These are phyloP conservation scores for Misgurnus anguillicaudatus DNA, from an alignment of 2,113 vertebrate genomes.

Conservation along the genomic window DNA sequence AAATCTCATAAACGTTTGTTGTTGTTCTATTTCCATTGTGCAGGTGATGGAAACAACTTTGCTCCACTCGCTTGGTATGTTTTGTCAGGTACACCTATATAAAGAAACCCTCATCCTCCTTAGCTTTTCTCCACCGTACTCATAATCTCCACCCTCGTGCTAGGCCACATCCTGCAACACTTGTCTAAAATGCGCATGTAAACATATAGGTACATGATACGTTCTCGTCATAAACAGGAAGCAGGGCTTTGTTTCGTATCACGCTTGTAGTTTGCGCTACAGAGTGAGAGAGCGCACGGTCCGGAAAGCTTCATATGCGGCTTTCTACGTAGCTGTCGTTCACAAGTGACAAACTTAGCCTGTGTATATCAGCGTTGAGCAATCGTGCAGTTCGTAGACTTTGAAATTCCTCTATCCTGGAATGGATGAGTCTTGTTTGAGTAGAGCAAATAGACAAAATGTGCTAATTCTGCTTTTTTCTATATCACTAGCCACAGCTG, in stretches of 20 bases:
- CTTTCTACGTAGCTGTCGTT: neutral
- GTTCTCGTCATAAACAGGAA: slow-evolving; percentile 37
- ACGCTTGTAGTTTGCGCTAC: slow-evolving; percentile 1
- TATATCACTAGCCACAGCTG: slow-evolving; percentile 65
- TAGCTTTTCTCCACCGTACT: slow-evolving; percentile 13
- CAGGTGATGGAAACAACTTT: slow-evolving; percentile 32
- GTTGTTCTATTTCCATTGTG: slow-evolving; percentile 34
- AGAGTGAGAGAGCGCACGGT: neutral
- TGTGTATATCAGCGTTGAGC: slow-evolving; percentile 56
- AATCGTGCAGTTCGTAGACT: slow-evolving; percentile 62
- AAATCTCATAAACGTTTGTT: neutral
- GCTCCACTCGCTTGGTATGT: slow-evolving; percentile 13
- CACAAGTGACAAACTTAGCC: neutral
- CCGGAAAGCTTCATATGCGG: slow-evolving; percentile 12
- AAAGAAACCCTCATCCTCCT: slow-evolving; percentile 39
- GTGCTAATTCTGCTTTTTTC: slow-evolving; percentile 61
- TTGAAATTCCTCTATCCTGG: slow-evolving; percentile 66
- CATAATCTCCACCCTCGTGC: slow-evolving; percentile 9
- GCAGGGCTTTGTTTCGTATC: slow-evolving; percentile 4
- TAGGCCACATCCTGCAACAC: slow-evolving; percentile 36
- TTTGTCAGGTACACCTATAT: slow-evolving; percentile 30
- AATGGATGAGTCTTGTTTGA: slow-evolving; percentile 66
- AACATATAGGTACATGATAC: slow-evolving; percentile 16
- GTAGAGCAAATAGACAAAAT: slow-evolving; percentile 69
- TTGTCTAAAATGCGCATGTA: slow-evolving; percentile 29